Evolutionary conservation across 92 coral and sea anemone species (phyloP).

Genomic region (Parazoanthus darwini): DNA sequence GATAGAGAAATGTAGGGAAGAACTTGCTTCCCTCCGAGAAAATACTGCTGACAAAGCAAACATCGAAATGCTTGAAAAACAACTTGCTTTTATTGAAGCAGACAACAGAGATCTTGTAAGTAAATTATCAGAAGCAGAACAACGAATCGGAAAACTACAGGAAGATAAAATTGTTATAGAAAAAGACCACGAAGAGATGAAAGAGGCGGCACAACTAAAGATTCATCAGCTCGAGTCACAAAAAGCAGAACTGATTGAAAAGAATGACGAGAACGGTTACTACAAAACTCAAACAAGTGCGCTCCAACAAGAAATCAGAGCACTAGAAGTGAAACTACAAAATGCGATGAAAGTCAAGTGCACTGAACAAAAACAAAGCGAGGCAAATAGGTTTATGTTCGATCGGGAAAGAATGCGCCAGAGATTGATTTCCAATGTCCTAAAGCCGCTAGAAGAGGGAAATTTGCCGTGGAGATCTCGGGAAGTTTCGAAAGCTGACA

Average conservation of each 20-base stretch:
- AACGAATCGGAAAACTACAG: neutral
- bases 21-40: conserved; percentile 31
- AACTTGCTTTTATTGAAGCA: neutral
- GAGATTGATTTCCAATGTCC: conserved; percentile 60
- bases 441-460: conserved; percentile 61
- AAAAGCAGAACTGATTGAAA: conserved; percentile 32
- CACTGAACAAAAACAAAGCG: conserved; percentile 32
- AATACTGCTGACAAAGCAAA: conserved; percentile 30
- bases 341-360: neutral
- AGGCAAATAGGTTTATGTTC: conserved; percentile 39
- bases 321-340: conserved; percentile 36
- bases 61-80: neutral
- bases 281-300: neutral
- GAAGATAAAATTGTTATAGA: conserved; percentile 15
- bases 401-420: conserved; percentile 55
- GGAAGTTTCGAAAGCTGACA: conserved; percentile 36
- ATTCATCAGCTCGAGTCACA: conserved; percentile 48
- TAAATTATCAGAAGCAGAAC: conserved; percentile 17
- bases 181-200: conserved; percentile 15
- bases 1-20: conserved; percentile 25
- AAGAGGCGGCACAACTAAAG: conserved; percentile 17
- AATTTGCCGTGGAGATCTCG: conserved; percentile 14
- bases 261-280: neutral
- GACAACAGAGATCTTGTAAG: neutral
- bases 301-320: neutral